Percentiles rank a stretch among this genome's conserved stretches.
These are phyloP conservation scores for Amblyteles armatorius DNA, from an alignment of 2,888 invertebrate genomes.

Conservation along the genomic window DNA sequence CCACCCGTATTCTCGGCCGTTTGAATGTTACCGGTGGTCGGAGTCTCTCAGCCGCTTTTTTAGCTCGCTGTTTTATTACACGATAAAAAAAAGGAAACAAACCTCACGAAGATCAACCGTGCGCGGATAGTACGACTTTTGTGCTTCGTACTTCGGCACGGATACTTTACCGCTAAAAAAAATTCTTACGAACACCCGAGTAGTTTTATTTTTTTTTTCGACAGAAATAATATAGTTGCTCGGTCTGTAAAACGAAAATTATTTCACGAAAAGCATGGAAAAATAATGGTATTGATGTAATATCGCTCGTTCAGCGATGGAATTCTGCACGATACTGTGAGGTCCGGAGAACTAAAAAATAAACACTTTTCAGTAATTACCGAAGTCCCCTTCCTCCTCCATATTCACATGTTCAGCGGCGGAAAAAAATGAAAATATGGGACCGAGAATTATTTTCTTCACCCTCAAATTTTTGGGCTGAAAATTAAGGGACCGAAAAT, in stretches of 20 bases:
- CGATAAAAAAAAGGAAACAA: neutral
- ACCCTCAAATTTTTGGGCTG: too few species aligned
- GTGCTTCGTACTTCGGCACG: slow-evolving; percentile 2
- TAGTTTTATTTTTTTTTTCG: neutral
- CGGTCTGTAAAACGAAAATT: neutral
- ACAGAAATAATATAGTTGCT: neutral
- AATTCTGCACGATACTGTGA: too few species aligned
- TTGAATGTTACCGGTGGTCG: slow-evolving; percentile 1
- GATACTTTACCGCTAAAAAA: neutral
- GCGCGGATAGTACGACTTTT: slow-evolving; percentile 4
- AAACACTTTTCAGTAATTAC: too few species aligned
- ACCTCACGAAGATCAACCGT: slow-evolving; percentile 1
- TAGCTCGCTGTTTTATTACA: neutral
- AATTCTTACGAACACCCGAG: slow-evolving; percentile 7
- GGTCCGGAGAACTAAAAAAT: too few species aligned
- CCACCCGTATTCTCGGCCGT: slow-evolving; percentile 1
- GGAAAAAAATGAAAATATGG: too few species aligned
- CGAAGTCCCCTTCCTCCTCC: too few species aligned
- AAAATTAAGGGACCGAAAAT: too few species aligned
- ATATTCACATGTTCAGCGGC: too few species aligned
- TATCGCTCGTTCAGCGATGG: too few species aligned
- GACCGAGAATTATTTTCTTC: too few species aligned
- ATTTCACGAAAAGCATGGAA: too few species aligned
- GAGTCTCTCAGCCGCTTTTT: neutral
- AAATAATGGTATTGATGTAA: too few species aligned